Evolutionary conservation across 2,888 invertebrate genomes (phyloP), one percentile per base, ranked within the genome.

Genomic region (Acronicta psi): DNA sequence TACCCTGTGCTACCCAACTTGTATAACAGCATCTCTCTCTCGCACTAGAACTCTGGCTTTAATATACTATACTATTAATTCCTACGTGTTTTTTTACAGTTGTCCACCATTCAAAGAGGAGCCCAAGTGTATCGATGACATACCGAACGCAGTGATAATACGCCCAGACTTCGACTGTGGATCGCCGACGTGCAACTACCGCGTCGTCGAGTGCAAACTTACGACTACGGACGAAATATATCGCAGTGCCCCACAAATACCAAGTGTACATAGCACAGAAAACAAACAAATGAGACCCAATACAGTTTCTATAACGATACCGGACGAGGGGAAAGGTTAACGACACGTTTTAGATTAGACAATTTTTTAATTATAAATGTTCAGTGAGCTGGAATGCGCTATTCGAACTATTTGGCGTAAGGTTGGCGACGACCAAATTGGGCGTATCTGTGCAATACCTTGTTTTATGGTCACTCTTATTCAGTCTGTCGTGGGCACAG

Each of bases 231-330:
- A 94, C 67, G 92, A 94, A 75, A 82, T 94, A 53, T 75, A 80
- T 45, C 86, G 87, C 58, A 80, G 79, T 66, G 81, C 79, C 9
- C 80, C 85, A 4, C 69, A 66, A 13, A 77, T 81, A 53, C 69
- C 82, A 44, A 83, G 75, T 73, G 75, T 82, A 57, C 83, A 83
- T 66, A 80, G 66, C 76, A 81, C 83, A 64, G 85, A 87, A 17
- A 74, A 73, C 60, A 83, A 71, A 75, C 84, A 81, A 38, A 73
- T 71, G 13, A 82, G 86, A 80, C 91, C 93, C 38, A 93, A 94
- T 71, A 95, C 95, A 23, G 95, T 95, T 62, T 95, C 95, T 18
- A 95, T 95, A 79, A 91, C 95, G 61, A 91, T 95, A 85, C 95
- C 95, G 0, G 87, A 94, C 53, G 95, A 95, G 73, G 95, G 94